Evolutionary conservation across 2,113 vertebrate genomes (phyloP).

Genomic region (Phocoena phocoena): DNA sequence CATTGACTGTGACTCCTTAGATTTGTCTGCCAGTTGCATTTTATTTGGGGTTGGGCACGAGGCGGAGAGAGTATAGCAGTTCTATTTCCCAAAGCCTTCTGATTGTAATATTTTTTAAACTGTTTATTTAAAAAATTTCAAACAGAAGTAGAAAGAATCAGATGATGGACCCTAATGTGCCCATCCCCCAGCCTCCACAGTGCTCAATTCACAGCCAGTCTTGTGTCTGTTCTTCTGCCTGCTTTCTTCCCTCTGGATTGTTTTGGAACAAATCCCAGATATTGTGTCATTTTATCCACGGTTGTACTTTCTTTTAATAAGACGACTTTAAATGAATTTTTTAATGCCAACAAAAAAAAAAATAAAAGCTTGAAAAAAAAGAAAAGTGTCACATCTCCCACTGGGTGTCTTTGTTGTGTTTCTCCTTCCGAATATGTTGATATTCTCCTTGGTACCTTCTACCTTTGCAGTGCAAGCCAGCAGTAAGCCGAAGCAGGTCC

Average conservation of each 20-base stretch:
- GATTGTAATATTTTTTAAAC: neutral
- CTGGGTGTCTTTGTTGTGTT: neutral
- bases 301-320: constrained; percentile 53
- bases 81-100: neutral
- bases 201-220: neutral
- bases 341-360: constrained; percentile 72
- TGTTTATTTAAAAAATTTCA: neutral
- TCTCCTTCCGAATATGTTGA: constrained; percentile 49
- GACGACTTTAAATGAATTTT: constrained; percentile 74
- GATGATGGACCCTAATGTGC: neutral
- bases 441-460: constrained; percentile 82
- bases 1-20: neutral
- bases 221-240: neutral
- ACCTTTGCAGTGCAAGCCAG: constrained; percentile 92
- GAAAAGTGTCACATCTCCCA: constrained; percentile 26
- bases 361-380: constrained; percentile 78
- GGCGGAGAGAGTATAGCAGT: neutral
- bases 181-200: accelerated
- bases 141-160: neutral
- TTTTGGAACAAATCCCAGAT: neutral
- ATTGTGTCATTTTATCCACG: neutral
- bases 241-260: neutral
- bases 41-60: constrained; percentile 27
- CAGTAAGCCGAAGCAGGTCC: constrained; percentile 92
- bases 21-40: constrained; percentile 45